Evolutionary conservation across 1,140 invertebrate species (phyloP), one percentile per base, ranked within the genome.

Genomic region (Hyles euphorbiae): DNA sequence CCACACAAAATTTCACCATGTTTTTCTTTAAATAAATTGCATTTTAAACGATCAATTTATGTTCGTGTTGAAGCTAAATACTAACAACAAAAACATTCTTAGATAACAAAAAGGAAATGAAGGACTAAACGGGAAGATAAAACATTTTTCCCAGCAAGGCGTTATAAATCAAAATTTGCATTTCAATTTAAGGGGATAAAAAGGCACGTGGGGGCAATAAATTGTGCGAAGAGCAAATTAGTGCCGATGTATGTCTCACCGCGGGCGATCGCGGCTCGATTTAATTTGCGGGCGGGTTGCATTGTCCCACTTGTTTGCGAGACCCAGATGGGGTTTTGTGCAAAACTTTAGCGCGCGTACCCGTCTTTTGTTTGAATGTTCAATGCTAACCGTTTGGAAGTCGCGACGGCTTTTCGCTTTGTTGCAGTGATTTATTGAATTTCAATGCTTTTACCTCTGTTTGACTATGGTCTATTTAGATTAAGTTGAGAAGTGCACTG

Each of bases 271-370:
- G 65, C 56, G 63, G 62, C 51, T 60, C 65, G 58, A 74, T 77
- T 78, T 74, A 81, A 77, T 81, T 78, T 76, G 71, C 63, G 71
- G 68, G 52, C 49, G 54, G 54, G 60, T 62, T 69, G 74, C 74
- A 73, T 69, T 71, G 72, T 70, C 67, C 64, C 53, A 65, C 56
- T 71, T 72, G 72, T 72, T 71, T 67, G 59, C 65, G 60, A 66
- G 61, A 56, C 60, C 64, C 61, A 63, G 65, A 67, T 56, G 68
- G 60, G 55, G 67, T 65, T 70, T 63, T 58, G 58, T 54, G 53
- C 58, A 10, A 74, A 78, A 75, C 63, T 73, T 72, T 59, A 57
- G 53, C 63, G 54, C 63, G 55, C 48, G 53, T 56, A 50, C 55
- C 61, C 63, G 53, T 66, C 67, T 72, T 75, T 78, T 76, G 67